Base-by-base conservation (phyloP, 2,888 invertebrate genomes). In the Encarsia formosa region DNA sequence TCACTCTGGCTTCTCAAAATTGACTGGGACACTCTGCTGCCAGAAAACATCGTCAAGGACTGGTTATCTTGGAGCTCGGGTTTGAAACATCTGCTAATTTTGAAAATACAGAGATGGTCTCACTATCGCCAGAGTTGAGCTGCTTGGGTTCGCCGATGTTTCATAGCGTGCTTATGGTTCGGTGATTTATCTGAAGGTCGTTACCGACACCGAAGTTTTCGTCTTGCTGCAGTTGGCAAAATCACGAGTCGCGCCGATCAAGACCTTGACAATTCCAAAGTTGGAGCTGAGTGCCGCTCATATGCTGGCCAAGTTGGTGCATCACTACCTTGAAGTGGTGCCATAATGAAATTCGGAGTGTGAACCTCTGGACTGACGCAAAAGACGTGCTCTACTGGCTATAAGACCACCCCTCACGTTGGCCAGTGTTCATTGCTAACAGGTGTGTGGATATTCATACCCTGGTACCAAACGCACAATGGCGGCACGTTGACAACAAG, bases 361-460 rank as follows among this genome's bases (percentile, higher is more conserved):
- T 56, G 11, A 16, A 40, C 29, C 34, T 49, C 23, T 61, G 56
- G 60, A 60, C 64, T 5, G 64, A 65, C 49, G 63, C 64, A 11
- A 50, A 56, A 15, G 59, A 61, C 8, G 59, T 59, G 11, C 52
- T 62, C 37, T 45, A 63, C 5, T 63, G 60, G 63, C 49, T 63
- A 1, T 54, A 42, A 2, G 29, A 55, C 9, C 56, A 59, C 13
- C 61, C 64, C 13, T 59, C 54, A 2, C 54, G 58, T n/a, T 59
- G 57, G 58, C 64, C 60, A 26, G 60, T 60, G 1, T 66, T 62
- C 24, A 56, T 67, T 0, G 55, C 54, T 0, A 67, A 66, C 41
- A 37, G 64, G 5, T 61, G 60, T 0, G 54, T 60, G 1, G 59
- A 59, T 29, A 63, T 67, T 20, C 11, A 8, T 5, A 19, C 18